Percentiles rank a stretch among this genome's conserved stretches.
phyloP scores from a whole-genome alignment of 2,113 vertebrate species.

The Myiozetetes cayanensis region DNA sequence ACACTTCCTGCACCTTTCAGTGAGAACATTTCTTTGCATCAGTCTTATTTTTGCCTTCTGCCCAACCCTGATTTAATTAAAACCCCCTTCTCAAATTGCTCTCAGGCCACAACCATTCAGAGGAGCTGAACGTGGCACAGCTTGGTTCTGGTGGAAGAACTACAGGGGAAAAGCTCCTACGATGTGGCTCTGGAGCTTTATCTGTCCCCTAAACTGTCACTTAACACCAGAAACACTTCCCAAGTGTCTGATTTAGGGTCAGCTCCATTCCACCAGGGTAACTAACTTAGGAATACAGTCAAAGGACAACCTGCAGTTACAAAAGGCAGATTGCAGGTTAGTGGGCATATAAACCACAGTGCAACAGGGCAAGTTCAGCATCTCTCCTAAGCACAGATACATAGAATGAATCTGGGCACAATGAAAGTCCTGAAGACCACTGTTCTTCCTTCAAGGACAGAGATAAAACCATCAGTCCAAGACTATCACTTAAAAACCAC shows the following conservation, averaged over 20 bases:
- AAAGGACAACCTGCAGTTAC: neutral
- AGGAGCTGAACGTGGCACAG: neutral
- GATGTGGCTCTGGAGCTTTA: neutral
- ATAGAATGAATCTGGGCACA: neutral
- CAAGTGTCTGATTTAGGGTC: neutral
- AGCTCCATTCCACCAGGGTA: neutral
- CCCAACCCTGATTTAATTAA: neutral
- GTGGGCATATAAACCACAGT: neutral
- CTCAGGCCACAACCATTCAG: neutral
- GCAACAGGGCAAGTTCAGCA: neutral
- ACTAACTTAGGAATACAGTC: neutral
- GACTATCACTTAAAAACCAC: neutral
- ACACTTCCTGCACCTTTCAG: no score
- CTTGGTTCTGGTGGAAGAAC: neutral
- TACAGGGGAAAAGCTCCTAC: neutral
- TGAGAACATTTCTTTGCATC: neutral
- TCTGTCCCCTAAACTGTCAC: neutral
- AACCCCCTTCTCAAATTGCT: neutral
- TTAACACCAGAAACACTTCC: neutral
- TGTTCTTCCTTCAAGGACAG: neutral
- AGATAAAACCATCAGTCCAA: neutral
- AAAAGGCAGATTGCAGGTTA: neutral
- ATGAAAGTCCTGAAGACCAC: accelerated
- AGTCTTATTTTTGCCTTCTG: neutral
- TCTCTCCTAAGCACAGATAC: neutral